Evolutionary conservation across 23 tunicate genomes (phyloP), one percentile per base, ranked within the genome.

Genomic region (Ciona savignyi): DNA sequence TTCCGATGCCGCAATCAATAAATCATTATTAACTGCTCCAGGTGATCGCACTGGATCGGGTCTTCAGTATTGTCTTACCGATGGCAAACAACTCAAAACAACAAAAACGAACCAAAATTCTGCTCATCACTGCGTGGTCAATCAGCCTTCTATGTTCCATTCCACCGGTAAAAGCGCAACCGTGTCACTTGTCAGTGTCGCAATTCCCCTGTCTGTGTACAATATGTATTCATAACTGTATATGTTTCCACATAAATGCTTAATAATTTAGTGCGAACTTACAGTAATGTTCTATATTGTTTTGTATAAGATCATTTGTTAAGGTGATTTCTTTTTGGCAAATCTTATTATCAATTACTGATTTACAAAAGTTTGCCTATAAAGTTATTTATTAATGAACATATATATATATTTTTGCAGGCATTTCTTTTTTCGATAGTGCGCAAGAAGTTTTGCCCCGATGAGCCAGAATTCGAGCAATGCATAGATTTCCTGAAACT

Each of bases 161-260:
- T n/a, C 96, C 96, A 9, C 63, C 96, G 67, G 96, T 88, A 77
- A 71, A n/a, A n/a, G n/a, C n/a, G n/a, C n/a, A n/a, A n/a, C n/a
- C n/a, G n/a, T n/a, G n/a, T n/a, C n/a, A n/a, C n/a, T n/a, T n/a
- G n/a, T n/a, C n/a, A n/a, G n/a, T n/a, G n/a, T n/a, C n/a, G n/a
- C n/a, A n/a, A n/a, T n/a, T n/a, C n/a, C n/a, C n/a, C 61, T 11
- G 20, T 15, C 61, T 49, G 61, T 49, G 15, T 49, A 15, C 15
- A 49, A 49, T 49, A 49, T 49, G 61, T 15, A 49, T 49, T 11
- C 61, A 11, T n/a, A n/a, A n/a, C n/a, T n/a, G n/a, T n/a, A n/a
- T n/a, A n/a, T n/a, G n/a, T n/a, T n/a, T n/a, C n/a, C n/a, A n/a
- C n/a, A n/a, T n/a, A n/a, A n/a, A n/a, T n/a, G n/a, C n/a, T n/a